Evolutionary conservation across 2,888 invertebrate genomes (phyloP), one percentile per base, ranked within the genome.

Genomic region (Fragum whitleyi): DNA sequence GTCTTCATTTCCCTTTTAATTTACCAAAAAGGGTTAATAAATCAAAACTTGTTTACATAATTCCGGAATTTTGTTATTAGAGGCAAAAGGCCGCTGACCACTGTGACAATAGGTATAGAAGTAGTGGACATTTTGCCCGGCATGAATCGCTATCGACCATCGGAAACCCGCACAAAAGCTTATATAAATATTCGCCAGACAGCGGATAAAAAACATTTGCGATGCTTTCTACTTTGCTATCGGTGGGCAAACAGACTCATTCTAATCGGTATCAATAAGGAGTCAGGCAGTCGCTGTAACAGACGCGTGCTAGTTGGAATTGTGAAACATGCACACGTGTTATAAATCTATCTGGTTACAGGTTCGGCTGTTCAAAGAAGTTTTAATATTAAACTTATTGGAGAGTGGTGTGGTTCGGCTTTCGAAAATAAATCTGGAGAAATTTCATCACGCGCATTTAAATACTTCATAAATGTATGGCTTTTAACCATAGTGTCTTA

Each of bases 241-340:
- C 47, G 47, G 14, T 19, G 47, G n/a, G 47, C 47, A 47, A 47
- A 47, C n/a, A 47, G 47, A n/a, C 47, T 19, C 19, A 3, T 14
- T 47, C 14, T 47, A 47, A 47, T 47, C 47, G 47, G 47, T 47
- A 47, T 47, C 47, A 47, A 47, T 47, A 47, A n/a, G n/a, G 47
- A 47, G 47, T 16, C 19, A 47, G 47, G n/a, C 19, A 47, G 47
- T 3, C 7, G 32, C 32, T 36, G 32, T 36, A 36, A 36, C 32
- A 36, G 32, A 36, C 32, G 32, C 32, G 32, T 36, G 32, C 32
- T 36, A 36, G 32, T 36, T 36, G 32, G 32, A 36, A 36, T 36
- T 36, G 32, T 36, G 32, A 36, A 36, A 36, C 32, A 36, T 36
- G 32, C 32, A 36, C 32, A 36, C 32, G 32, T 36, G 32, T 3